phyloP scores from a whole-genome alignment of 64 coral and sea anemone species.

The Platygyra sinensis region DNA sequence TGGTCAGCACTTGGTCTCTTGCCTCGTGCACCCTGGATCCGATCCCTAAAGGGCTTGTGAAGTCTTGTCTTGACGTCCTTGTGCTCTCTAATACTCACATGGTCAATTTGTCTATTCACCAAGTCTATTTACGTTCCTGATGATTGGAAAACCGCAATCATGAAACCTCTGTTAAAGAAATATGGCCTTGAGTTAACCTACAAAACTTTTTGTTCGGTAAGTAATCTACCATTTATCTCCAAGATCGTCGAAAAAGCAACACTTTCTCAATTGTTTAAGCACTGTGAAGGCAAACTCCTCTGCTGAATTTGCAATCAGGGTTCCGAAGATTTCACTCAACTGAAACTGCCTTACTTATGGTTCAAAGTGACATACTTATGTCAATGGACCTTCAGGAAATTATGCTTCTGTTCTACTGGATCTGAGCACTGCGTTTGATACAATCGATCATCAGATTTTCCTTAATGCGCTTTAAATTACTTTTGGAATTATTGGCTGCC shows the following conservation, averaged over 20 bases:
- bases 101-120: slow-evolving; percentile 17
- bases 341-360: slow-evolving; percentile 21
- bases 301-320: not conserved
- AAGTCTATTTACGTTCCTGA: not conserved
- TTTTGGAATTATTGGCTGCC: slow-evolving; percentile 39
- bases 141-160: slow-evolving; percentile 22
- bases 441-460: slow-evolving; percentile 27
- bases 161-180: slow-evolving; percentile 32
- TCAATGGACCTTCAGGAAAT: slow-evolving; percentile 23
- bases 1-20: slow-evolving; percentile 2
- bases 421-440: too few relatives aligned
- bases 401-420: too few relatives aligned
- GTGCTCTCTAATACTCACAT: not conserved
- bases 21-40: slow-evolving; percentile 21
- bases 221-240: slow-evolving; percentile 31
- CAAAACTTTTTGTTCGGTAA: slow-evolving; percentile 27
- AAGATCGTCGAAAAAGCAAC: slow-evolving; percentile 22
- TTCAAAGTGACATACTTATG: slow-evolving; percentile 24
- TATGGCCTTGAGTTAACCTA: slow-evolving; percentile 9
- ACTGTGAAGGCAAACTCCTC: slow-evolving; percentile 24
- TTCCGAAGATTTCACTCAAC: slow-evolving; percentile 23
- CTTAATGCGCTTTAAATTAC: not conserved
- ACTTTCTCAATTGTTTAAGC: slow-evolving; percentile 24
- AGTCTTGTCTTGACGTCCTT: slow-evolving; percentile 4
- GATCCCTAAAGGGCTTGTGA: slow-evolving; percentile 15